Evolutionary conservation across 2,888 invertebrate genomes (phyloP), one percentile per base, ranked within the genome.

Genomic region (Ptilodon capucinus): DNA sequence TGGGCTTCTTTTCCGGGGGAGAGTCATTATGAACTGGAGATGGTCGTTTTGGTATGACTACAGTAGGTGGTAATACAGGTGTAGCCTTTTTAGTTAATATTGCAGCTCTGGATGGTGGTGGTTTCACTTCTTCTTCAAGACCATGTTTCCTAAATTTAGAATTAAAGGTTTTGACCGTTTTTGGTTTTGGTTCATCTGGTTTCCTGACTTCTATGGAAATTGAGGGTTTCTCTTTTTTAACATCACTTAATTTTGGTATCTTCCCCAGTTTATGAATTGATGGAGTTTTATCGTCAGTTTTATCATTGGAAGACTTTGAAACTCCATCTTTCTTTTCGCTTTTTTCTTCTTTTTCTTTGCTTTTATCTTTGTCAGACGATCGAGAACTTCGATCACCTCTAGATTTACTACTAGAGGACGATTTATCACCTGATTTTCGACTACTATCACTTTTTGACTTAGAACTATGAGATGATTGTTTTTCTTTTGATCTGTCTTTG

Each of bases 121-220:
- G 96, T 71, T 96, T 96, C 0, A 94, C 93, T 86, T 96, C 97
- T 80, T 97, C 97, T 75, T 96, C 96, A 44, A 98, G 84, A 30
- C 97, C 98, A 69, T 97, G 97, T 42, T 97, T 97, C 60, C 98
- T 93, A 91, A 98, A 97, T 86, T 97, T 97, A 0, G 97, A 96
- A 84, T 97, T 95, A 79, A 95, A 97, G 13, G 96, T 95, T 92
- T 98, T 98, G 0, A 97, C 98, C 32, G 98, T 98, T 86, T 97
- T 97, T 4, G 97, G 95, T 68, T 97, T 93, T 9, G 93, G 92
- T 43, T 94, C 93, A 60, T 94, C 94, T 51, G 92, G 92, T 81
- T 95, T 95, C 52, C 96, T 91, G 46, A 95, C 94, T 91, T 96
- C 96, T 64, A 96, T 95, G 0, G 96, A 96, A 79, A 96, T 95